These are phyloP conservation scores for Phalacrocorax pelagicus DNA, from an alignment of 2,113 vertebrate species.

Conservation along the genomic window DNA sequence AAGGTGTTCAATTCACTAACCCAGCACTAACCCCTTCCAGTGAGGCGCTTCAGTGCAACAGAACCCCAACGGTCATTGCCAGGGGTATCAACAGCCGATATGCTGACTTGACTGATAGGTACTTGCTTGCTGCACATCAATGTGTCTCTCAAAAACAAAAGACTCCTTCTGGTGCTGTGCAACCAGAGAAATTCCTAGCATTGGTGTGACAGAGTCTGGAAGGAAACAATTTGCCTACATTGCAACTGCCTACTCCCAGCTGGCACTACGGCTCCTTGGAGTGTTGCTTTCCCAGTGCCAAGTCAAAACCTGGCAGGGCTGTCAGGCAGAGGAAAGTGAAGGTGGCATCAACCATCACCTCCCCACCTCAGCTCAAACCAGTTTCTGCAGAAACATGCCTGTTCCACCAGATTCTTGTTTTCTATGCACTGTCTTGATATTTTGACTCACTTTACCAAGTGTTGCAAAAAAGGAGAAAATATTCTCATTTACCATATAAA, in stretches of 20 bases:
- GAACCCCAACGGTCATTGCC: background rate
- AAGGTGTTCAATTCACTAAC: background rate
- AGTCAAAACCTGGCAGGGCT: background rate
- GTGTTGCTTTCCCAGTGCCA: background rate
- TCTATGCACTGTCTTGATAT: background rate
- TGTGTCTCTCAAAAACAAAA: background rate
- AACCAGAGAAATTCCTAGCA: background rate
- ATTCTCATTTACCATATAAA: background rate
- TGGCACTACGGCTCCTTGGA: background rate
- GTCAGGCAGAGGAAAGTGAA: background rate
- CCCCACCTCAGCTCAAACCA: rapidly evolving
- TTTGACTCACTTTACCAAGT: background rate
- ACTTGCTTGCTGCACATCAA: background rate
- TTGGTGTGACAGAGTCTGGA: background rate
- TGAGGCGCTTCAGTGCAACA: background rate
- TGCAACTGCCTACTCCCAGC: background rate
- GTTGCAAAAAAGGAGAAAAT: background rate
- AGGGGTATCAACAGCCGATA: background rate
- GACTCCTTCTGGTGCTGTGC: background rate
- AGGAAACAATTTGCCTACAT: background rate
- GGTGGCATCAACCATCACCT: background rate
- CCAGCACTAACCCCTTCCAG: background rate
- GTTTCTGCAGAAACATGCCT: background rate
- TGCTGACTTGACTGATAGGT: background rate
- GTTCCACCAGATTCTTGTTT: background rate